Base-by-base conservation (phyloP, 2,888 invertebrate species). In the Chymomyza fuscimana region DNA sequence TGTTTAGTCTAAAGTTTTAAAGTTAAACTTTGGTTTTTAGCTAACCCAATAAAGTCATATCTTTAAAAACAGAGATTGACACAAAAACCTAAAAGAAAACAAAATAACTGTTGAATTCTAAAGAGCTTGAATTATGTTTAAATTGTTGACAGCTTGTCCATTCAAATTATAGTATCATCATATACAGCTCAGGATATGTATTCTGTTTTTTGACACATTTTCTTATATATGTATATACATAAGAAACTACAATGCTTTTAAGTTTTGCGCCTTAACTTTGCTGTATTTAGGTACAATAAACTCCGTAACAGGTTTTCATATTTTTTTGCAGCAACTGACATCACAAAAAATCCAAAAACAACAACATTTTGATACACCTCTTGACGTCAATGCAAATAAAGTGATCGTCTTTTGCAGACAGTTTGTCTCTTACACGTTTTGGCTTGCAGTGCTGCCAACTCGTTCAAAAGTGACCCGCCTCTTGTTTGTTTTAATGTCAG, bases 311-410 rank as follows among this genome's bases (percentile, higher is more conserved):
- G 81, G 79, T 79, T 79, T 79, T 67, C 65, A 32, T 59, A 46
- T 46, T 46, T 46, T 46, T 12, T 46, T 16, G 54, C 54, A 51
- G 51, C 54, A 19, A 54, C 10, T 22, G 54, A 54, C 16, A 16
- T 51, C 16, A 15, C 36, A 52, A 65, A 65, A 46, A 50, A 29
- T 32, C 32, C 56, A 36, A 52, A 22, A 40, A 32, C 40, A 65
- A 65, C 10, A 56, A 56, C 19, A 59, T 25, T 60, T 46, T 64
- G 59, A 40, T 7, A 40, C 50, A n/a, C 29, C 61, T 62, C 60
- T 84, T 86, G 86, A 86, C 86, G 86, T 86, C 86, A 86, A 86
- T 86, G 88, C 86, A 86, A 86, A 88, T 86, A 78, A 73, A 80
- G 63, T 67, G 69, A 75, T 40, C 40, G 54, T 60, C 67, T 66